Evolutionary conservation across 2,888 invertebrate genomes (phyloP).

Genomic region (Zygothrica quintamaculata): DNA sequence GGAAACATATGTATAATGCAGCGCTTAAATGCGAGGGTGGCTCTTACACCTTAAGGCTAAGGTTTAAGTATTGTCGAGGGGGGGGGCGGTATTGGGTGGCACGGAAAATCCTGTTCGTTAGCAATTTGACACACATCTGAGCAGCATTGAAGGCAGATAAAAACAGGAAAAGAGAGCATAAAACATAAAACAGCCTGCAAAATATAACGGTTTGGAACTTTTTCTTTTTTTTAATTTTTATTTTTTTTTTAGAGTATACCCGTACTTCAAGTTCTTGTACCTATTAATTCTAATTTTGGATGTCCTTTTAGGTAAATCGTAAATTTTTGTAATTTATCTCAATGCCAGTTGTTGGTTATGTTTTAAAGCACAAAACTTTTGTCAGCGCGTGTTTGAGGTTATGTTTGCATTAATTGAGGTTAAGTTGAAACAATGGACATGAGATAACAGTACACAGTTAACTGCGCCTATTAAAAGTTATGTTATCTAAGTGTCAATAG

Average conservation of each 20-base stretch:
- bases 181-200: conserved; percentile 43
- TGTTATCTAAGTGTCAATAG: too few species aligned
- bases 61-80: not conserved
- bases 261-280: not conserved
- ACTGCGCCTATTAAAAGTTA: too few species aligned
- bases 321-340: conserved; percentile 57
- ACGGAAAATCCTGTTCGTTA: conserved; percentile 14
- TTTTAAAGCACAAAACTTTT: conserved; percentile 32
- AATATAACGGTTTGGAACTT: conserved; percentile 16
- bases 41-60: conserved; percentile 38
- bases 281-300: too few species aligned
- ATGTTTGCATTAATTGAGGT: conserved; percentile 42
- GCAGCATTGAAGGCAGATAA: conserved; percentile 50
- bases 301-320: conserved; percentile 40
- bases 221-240: too few species aligned
- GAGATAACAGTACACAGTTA: not conserved
- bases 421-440: conserved; percentile 2
- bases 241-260: not conserved
- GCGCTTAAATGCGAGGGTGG: conserved; percentile 47
- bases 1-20: conserved; percentile 26
- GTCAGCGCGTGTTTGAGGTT: conserved; percentile 40
- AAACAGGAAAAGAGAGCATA: conserved; percentile 56
- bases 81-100: not conserved
- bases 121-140: conserved; percentile 69
- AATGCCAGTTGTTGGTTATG: conserved; percentile 38